Conservation (phyloP, 37 sponge, comb jelly and placozoan genomes). For the Beroe ovata region DNA sequence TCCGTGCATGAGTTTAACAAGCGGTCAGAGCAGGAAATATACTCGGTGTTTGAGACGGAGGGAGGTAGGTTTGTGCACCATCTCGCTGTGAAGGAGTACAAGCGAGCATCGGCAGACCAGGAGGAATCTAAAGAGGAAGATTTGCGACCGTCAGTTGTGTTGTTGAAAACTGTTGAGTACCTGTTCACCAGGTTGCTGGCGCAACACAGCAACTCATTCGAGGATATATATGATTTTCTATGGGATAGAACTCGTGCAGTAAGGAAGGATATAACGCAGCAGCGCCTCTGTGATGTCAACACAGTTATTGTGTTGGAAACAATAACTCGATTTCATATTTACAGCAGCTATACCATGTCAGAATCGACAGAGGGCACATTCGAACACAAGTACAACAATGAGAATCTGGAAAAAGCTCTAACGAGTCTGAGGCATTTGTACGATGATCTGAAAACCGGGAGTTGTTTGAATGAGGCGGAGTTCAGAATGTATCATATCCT, state of each 20-base stretch:
- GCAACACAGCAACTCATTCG: not conserved
- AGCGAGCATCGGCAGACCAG: constrained; percentile 27
- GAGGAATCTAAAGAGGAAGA: constrained; percentile 13
- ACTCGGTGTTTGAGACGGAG: constrained; percentile 5
- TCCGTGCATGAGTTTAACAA: constrained; percentile 23
- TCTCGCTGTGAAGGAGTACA: constrained; percentile 15
- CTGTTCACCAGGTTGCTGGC: not conserved
- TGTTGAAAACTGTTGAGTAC: constrained; percentile 1
- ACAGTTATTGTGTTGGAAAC: constrained; percentile 27
- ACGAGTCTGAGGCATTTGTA: constrained; percentile 36
- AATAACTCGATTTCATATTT: constrained; percentile 42
- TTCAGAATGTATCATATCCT: constrained; percentile 62
- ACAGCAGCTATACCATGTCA: not conserved
- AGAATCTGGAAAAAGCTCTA: constrained; percentile 21
- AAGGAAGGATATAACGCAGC: constrained; percentile 42
- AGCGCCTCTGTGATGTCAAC: not conserved
- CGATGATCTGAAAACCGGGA: not conserved
- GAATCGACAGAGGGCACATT: not conserved
- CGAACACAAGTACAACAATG: constrained; percentile 50
- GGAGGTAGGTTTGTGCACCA: constrained; percentile 8
- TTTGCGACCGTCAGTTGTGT: not conserved
- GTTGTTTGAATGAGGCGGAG: constrained; percentile 33
- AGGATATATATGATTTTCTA: constrained; percentile 25
- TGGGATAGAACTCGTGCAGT: constrained; percentile 47
- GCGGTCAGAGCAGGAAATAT: not conserved